Evolutionary conservation across 2,888 invertebrate genomes (phyloP).

Genomic region (Embidobia sp.): DNA sequence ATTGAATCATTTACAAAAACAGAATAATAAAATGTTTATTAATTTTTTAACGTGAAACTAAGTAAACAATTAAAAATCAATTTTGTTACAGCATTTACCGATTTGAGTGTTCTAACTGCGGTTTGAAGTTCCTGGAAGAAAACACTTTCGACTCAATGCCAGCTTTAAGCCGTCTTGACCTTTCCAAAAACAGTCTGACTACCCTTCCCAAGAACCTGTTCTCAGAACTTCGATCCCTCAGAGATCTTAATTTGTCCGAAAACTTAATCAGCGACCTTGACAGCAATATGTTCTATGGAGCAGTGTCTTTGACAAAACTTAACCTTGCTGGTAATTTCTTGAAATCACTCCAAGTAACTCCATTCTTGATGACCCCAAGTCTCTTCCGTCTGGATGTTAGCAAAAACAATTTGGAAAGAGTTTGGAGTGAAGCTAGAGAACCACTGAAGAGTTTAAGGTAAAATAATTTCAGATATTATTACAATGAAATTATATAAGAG

Average conservation of each 20-base stretch:
- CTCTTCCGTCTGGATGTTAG: slow-evolving; percentile 88
- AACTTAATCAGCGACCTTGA: slow-evolving; percentile 86
- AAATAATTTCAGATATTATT: too few relatives aligned
- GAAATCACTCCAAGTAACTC: slow-evolving; percentile 85
- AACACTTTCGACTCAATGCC: slow-evolving; percentile 88
- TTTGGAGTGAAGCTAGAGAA: slow-evolving; percentile 84
- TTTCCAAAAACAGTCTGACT: slow-evolving; percentile 84
- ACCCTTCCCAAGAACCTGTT: slow-evolving; percentile 74
- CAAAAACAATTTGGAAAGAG: slow-evolving; percentile 85
- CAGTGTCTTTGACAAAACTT: slow-evolving; percentile 85
- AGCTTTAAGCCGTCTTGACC: slow-evolving; percentile 85
- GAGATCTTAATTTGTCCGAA: slow-evolving; percentile 87
- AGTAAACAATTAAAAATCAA: too few relatives aligned
- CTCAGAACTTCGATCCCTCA: slow-evolving; percentile 83
- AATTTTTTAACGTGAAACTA: too few relatives aligned
- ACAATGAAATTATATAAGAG: too few relatives aligned
- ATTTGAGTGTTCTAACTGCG: slow-evolving; percentile 89
- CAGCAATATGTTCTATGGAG: slow-evolving; percentile 85
- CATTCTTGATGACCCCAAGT: slow-evolving; percentile 85
- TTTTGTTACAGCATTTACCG: slow-evolving; percentile 85
- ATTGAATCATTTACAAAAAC: too few relatives aligned
- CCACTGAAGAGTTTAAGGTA: slow-evolving; percentile 76
- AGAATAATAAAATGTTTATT: too few relatives aligned
- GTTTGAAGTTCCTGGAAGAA: slow-evolving; percentile 85
- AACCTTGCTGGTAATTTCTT: slow-evolving; percentile 89